These are phyloP conservation scores for Cladopsammia gracilis DNA, from an alignment of 64 coral and sea anemone genomes.

Conservation along the genomic window DNA sequence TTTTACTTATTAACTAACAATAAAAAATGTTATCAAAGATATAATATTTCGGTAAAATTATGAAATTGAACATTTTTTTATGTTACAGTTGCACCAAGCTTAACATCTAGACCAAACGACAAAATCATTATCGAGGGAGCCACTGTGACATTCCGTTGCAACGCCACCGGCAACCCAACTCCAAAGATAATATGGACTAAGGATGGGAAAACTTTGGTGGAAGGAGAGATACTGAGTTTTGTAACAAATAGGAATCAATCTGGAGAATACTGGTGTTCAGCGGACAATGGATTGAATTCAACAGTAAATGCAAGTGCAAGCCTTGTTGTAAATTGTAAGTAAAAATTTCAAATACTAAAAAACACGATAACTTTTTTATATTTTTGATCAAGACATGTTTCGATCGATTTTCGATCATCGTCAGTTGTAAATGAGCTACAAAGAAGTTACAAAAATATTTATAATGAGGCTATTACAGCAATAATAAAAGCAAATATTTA, in stretches of 20 bases:
- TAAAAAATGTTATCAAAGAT: too few species aligned
- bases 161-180: background rate
- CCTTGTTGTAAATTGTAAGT: conserved; percentile 2
- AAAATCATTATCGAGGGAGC: background rate
- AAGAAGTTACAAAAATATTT: too few species aligned
- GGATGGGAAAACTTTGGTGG: background rate
- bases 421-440: too few species aligned
- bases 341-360: too few species aligned
- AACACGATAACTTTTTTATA: too few species aligned
- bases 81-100: conserved; percentile 1
- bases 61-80: background rate
- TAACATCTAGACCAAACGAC: background rate
- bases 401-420: too few species aligned
- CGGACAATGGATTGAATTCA: background rate
- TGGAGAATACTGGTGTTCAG: background rate
- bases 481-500: too few species aligned
- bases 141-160: background rate
- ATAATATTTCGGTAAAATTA: background rate
- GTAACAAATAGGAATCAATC: background rate
- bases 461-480: too few species aligned
- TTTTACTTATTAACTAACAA: background rate
- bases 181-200: background rate
- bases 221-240: background rate
- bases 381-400: too few species aligned
- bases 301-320: background rate